Percentiles rank a stretch among this genome's conserved stretches.
Evolutionary conservation across 2,888 invertebrate species (phyloP).

Genomic region (Muscina levida): DNA sequence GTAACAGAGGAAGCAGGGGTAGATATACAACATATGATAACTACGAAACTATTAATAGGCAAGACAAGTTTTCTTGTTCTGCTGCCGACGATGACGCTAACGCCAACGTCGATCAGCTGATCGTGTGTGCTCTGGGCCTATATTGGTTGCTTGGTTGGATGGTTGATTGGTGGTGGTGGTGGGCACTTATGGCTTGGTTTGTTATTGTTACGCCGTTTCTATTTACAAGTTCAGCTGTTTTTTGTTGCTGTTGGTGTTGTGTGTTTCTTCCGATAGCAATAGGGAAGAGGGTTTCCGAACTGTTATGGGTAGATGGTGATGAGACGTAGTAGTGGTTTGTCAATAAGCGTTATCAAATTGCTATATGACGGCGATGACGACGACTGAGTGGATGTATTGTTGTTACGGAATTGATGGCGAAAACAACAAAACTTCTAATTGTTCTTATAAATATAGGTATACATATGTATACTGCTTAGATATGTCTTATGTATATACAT

Average conservation of each 20-base stretch:
- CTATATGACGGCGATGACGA: slow-evolving; percentile 44
- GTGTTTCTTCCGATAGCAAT: not conserved
- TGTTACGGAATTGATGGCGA: not conserved
- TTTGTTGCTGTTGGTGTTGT: no score
- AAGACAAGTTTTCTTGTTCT: slow-evolving; percentile 34
- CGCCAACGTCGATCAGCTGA: slow-evolving; percentile 55
- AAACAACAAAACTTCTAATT: slow-evolving; percentile 54
- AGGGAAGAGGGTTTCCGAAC: slow-evolving; percentile 5
- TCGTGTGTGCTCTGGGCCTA: slow-evolving; percentile 22
- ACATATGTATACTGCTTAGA: not conserved
- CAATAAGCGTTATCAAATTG: slow-evolving; percentile 30
- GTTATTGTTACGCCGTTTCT: slow-evolving; percentile 10
- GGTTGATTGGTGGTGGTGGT: slow-evolving; percentile 14
- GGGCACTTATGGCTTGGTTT: not conserved
- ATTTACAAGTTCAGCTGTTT: slow-evolving; percentile 59
- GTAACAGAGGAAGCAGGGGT: not conserved
- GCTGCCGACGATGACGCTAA: not conserved
- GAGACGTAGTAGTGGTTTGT: not conserved
- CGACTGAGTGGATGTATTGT: not conserved
- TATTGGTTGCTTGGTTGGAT: no score
- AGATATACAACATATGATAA: not conserved
- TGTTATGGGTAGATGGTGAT: not conserved
- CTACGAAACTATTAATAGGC: slow-evolving; percentile 39
- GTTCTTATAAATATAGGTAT: slow-evolving; percentile 38
- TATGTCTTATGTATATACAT: not conserved